Evolutionary conservation across 2,888 invertebrate genomes (phyloP).

Genomic region (Ephialtes manifestator): DNA sequence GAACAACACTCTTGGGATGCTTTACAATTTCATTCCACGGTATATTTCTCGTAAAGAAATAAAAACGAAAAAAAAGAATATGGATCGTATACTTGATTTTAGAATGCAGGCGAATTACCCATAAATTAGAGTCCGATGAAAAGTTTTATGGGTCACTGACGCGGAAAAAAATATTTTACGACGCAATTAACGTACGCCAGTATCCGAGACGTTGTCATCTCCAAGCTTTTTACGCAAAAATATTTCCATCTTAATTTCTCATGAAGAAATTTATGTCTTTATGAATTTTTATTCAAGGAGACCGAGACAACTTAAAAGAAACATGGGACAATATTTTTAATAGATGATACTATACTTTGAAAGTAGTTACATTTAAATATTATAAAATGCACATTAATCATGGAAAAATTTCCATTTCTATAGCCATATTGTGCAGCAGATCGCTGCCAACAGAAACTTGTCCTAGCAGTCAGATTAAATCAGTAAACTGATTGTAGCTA

Average conservation of each 20-base stretch:
- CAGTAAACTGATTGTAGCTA: no score
- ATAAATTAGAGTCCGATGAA: conserved; percentile 5
- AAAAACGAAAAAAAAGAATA: not conserved
- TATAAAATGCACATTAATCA: no score
- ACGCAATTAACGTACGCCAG: not conserved
- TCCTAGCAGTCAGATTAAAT: no score
- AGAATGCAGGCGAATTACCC: not conserved
- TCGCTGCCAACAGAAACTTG: no score
- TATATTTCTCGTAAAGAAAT: not conserved
- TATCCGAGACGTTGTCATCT: not conserved
- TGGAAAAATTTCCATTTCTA: no score
- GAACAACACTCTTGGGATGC: not conserved
- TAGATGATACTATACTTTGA: no score
- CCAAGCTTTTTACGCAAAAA: not conserved
- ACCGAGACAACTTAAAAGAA: no score
- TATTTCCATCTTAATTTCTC: not conserved
- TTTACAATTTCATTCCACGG: not conserved
- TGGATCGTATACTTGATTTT: not conserved
- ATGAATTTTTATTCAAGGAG: not conserved
- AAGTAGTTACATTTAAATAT: no score
- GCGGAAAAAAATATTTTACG: not conserved
- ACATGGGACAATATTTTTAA: no score
- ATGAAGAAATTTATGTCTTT: not conserved
- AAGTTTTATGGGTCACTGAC: not conserved
- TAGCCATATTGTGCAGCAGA: no score